Evolutionary conservation across 2,888 invertebrate species (phyloP).

Genomic region (Phorcus lineatus): DNA sequence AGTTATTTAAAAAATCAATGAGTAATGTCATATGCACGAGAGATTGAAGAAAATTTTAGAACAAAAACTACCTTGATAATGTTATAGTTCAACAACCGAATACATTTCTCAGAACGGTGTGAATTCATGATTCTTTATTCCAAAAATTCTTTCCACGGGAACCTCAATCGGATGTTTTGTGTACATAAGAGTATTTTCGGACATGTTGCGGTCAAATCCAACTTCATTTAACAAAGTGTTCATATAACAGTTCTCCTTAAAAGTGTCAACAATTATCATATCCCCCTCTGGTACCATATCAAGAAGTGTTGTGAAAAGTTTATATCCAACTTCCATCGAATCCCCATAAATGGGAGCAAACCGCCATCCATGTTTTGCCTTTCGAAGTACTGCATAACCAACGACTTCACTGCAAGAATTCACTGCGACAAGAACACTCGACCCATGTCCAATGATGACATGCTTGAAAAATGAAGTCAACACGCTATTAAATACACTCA

Average conservation of each 20-base stretch:
- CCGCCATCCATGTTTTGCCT: neutral
- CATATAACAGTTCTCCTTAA: neutral
- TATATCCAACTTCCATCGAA: neutral
- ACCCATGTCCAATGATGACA: neutral
- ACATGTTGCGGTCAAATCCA: neutral
- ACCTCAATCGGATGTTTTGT: neutral
- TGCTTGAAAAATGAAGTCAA: neutral
- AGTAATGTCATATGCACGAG: no score
- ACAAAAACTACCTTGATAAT: no score
- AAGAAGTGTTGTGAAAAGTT: neutral
- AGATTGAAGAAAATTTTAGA: no score
- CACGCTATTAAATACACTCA: neutral
- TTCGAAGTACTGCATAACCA: neutral
- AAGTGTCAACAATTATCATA: neutral
- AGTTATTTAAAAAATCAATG: no score
- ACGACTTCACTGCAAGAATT: neutral
- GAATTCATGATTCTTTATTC: no score
- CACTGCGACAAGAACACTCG: neutral
- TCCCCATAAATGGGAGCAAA: neutral
- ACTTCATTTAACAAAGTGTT: neutral
- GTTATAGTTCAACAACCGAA: no score
- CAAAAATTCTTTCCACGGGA: neutral
- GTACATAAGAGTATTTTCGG: neutral
- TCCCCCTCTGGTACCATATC: neutral
- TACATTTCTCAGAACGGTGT: no score